These are phyloP conservation scores for Centruroides vittatus DNA, from an alignment of 1,140 invertebrate genomes.

Conservation along the genomic window DNA sequence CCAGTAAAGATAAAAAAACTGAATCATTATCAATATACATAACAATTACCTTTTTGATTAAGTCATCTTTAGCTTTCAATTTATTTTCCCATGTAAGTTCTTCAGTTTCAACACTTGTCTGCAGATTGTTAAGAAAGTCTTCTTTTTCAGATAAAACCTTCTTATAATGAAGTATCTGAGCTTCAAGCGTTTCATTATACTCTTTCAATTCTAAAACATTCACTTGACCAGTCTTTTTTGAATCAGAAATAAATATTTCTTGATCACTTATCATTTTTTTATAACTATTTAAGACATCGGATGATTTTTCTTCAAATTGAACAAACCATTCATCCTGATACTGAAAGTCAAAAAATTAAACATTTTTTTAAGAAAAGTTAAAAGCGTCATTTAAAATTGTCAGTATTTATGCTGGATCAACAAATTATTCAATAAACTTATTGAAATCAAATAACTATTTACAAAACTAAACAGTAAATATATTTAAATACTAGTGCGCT, in stretches of 20 bases:
- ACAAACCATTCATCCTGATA: neutral
- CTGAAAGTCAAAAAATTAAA: neutral
- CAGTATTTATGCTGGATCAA: no score
- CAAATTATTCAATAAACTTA: no score
- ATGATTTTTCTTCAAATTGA: conserved; percentile 3
- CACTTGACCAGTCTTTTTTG: neutral
- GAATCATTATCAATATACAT: no score
- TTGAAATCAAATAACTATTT: no score
- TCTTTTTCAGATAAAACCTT: conserved; percentile 12
- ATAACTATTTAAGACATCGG: neutral
- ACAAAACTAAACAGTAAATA: no score
- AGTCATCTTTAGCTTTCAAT: conserved; percentile 4
- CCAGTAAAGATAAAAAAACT: no score
- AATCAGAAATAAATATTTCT: conserved; percentile 4
- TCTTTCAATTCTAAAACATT: neutral
- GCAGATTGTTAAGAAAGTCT: conserved; percentile 4
- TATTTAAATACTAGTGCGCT: no score
- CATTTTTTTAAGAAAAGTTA: neutral
- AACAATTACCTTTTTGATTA: no score
- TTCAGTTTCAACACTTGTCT: conserved; percentile 10
- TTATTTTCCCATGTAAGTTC: conserved; percentile 8
- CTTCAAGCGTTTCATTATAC: conserved; percentile 6
- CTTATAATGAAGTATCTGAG: conserved; percentile 4
- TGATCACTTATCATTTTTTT: neutral
- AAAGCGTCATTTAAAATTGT: no score